Evolutionary conservation across 1,140 invertebrate genomes (phyloP).

Genomic region (Danaus plexippus): DNA sequence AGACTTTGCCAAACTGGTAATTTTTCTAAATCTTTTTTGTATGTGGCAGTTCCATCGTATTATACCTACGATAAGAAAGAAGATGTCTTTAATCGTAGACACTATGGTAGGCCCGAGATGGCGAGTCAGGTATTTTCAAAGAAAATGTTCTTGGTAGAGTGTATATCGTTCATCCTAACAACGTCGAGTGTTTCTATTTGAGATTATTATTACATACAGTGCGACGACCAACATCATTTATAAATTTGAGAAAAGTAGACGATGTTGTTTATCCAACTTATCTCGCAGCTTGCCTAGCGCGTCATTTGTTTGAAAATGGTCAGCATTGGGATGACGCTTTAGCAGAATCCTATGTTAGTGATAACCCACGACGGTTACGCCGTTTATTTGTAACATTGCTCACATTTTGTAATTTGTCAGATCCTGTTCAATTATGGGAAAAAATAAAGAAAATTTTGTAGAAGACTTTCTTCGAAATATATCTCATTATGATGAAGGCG

Average conservation of each 20-base stretch:
- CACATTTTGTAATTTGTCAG: constrained; percentile 15
- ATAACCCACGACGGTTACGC: constrained; percentile 1
- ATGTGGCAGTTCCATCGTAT: constrained; percentile 25
- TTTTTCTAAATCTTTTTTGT: constrained; percentile 24
- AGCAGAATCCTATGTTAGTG: constrained; percentile 6
- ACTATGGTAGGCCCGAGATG: constrained; percentile 16
- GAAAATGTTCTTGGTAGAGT: constrained; percentile 21
- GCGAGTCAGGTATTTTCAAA: constrained; percentile 17
- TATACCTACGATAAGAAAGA: constrained; percentile 23
- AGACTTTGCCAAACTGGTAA: constrained; percentile 23
- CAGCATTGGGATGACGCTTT: constrained; percentile 21
- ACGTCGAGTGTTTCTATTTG: constrained; percentile 4
- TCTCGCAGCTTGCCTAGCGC: constrained; percentile 3
- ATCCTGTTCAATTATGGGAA: constrained; percentile 12
- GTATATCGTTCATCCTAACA: constrained; percentile 7
- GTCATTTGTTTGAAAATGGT: constrained; percentile 22
- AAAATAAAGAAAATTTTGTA: background rate
- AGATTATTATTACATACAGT: constrained; percentile 4
- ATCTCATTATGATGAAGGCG: no score
- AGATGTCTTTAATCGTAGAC: constrained; percentile 5
- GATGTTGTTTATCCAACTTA: background rate
- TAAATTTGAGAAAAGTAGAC: background rate
- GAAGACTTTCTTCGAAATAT: constrained; percentile 1
- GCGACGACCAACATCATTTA: constrained; percentile 6
- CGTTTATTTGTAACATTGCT: constrained; percentile 15